phyloP scores from a whole-genome alignment of 2,113 vertebrate genomes.

The Seriola aureovittata region DNA sequence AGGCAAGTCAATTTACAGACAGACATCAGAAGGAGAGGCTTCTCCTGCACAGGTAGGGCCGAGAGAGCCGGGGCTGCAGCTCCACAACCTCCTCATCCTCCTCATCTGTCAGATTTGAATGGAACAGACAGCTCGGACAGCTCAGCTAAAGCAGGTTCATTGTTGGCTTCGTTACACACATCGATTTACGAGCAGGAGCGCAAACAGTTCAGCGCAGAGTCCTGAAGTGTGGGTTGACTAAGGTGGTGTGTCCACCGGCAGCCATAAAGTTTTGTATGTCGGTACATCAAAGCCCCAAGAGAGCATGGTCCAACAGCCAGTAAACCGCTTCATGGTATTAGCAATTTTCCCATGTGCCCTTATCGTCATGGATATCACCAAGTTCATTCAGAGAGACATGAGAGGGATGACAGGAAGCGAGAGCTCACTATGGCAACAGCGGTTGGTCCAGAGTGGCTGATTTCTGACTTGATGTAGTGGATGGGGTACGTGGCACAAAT shows the following conservation, averaged over 20 bases:
- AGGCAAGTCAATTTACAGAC: conserved; percentile 85
- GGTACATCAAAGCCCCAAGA: conserved; percentile 79
- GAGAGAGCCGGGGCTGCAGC: conserved; percentile 43
- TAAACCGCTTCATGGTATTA: conserved; percentile 77
- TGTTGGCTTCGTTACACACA: conserved; percentile 66
- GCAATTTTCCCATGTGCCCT: conserved; percentile 72
- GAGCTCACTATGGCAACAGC: conserved; percentile 32
- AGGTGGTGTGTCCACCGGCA: conserved; percentile 60
- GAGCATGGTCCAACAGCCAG: conserved; percentile 62
- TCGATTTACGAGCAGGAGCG: conserved; percentile 64
- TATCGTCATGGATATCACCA: conserved; percentile 73
- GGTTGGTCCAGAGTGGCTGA: conserved; percentile 35
- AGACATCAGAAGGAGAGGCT: conserved; percentile 78
- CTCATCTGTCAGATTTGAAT: conserved; percentile 75
- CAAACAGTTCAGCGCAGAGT: conserved; percentile 63
- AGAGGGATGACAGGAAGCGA: conserved; percentile 55
- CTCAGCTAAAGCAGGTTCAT: conserved; percentile 69
- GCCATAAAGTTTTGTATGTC: conserved; percentile 69
- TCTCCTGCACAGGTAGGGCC: conserved; percentile 72
- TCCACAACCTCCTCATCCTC: conserved; percentile 64
- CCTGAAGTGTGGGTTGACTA: conserved; percentile 40
- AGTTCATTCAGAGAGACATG: conserved; percentile 60
- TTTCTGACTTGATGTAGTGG: conserved; percentile 46
- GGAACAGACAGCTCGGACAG: conserved; percentile 72
- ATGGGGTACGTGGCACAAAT: conserved; percentile 55